Evolutionary conservation across 2,888 invertebrate genomes (phyloP).

Genomic region (Himalopsyche tibetana): DNA sequence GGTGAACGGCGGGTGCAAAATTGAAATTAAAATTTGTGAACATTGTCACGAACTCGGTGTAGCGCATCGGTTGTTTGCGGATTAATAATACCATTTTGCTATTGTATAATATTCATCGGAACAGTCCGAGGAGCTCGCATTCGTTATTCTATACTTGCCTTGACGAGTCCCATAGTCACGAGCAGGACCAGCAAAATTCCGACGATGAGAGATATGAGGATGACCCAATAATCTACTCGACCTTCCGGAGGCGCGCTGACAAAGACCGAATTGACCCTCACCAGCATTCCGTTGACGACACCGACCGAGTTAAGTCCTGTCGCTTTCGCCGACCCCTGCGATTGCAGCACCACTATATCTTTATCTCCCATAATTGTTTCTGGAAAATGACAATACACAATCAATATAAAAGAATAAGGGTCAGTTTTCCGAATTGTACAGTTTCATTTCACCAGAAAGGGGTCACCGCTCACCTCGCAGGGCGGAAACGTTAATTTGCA

Average conservation of each 20-base stretch:
- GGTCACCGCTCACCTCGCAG: conserved; percentile 68
- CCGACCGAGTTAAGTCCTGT: conserved; percentile 27
- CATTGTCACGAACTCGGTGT: too few species aligned
- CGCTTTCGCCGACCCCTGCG: conserved; percentile 68
- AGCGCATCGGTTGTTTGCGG: too few species aligned
- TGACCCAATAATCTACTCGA: conserved; percentile 68
- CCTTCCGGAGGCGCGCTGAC: conserved; percentile 68
- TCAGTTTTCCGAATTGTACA: neutral
- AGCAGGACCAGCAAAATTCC: conserved; percentile 68
- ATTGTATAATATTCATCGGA: neutral
- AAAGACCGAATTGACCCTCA: conserved; percentile 70
- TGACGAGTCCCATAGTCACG: conserved; percentile 67
- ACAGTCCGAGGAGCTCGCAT: neutral
- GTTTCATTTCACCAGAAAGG: neutral
- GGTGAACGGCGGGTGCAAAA: neutral
- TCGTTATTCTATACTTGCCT: conserved; percentile 47
- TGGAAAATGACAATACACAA: neutral
- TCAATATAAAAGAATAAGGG: neutral
- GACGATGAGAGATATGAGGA: conserved; percentile 68
- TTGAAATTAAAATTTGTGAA: too few species aligned
- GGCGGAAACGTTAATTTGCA: conserved; percentile 69
- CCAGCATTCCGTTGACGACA: conserved; percentile 67
- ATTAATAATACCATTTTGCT: too few species aligned
- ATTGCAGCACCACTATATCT: conserved; percentile 70
- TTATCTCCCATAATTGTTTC: conserved; percentile 65